phyloP scores from a whole-genome alignment of 1,140 invertebrate genomes.

The Ips typographus region DNA sequence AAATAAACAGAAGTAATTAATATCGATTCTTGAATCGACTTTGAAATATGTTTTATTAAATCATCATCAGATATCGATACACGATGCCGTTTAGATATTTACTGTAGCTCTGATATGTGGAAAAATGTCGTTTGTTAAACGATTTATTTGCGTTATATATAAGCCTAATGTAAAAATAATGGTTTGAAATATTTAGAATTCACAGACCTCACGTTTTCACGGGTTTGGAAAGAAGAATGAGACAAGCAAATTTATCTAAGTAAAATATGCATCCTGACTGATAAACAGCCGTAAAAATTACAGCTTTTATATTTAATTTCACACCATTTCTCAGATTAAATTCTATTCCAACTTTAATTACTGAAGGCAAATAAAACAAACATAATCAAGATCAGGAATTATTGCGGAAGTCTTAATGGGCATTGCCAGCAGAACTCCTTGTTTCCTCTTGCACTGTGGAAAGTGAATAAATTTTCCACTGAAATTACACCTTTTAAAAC shows the following conservation, averaged over 20 bases:
- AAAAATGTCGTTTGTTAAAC: too few species aligned
- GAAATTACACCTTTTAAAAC: constrained; percentile 25
- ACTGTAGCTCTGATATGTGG: too few species aligned
- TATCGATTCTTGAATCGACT: background rate
- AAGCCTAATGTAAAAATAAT: background rate
- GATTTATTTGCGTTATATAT: background rate
- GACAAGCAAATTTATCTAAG: constrained; percentile 2
- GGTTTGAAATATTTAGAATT: background rate
- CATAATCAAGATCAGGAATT: constrained; percentile 31
- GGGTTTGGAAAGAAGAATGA: constrained; percentile 1
- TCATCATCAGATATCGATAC: background rate
- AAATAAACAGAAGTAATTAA: constrained; percentile 5
- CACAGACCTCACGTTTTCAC: background rate
- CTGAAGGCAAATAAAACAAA: constrained; percentile 30
- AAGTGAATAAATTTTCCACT: constrained; percentile 28
- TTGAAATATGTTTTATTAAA: background rate
- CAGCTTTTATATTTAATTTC: constrained; percentile 27
- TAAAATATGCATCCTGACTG: background rate
- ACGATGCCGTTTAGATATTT: too few species aligned
- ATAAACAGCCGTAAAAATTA: constrained; percentile 2
- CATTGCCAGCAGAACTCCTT: constrained; percentile 26
- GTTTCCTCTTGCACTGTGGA: constrained; percentile 16
- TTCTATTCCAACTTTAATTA: constrained; percentile 31
- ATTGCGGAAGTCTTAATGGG: constrained; percentile 29
- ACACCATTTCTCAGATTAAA: constrained; percentile 29